These are phyloP conservation scores for Drosophila lutescens DNA, from an alignment of 2,888 invertebrate species.

Conservation along the genomic window DNA sequence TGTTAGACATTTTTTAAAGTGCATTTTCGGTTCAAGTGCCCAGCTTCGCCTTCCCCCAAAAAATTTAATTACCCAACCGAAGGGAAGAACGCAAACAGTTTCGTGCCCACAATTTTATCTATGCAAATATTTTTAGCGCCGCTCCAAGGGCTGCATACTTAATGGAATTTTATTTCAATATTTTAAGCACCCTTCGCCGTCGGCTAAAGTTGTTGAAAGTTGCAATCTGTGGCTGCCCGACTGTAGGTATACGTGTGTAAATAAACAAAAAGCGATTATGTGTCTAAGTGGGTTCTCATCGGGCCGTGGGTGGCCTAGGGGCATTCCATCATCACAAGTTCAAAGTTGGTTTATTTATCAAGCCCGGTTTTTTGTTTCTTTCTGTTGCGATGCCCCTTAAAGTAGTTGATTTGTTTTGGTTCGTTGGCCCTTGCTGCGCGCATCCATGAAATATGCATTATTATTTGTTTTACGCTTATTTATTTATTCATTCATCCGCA, in stretches of 20 bases:
- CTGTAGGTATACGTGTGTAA: constrained; percentile 11
- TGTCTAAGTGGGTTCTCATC: constrained; percentile 27
- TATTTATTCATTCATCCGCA: constrained; percentile 74
- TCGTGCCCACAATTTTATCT: constrained; percentile 60
- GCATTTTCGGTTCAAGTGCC: background rate
- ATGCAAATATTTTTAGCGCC: constrained; percentile 60
- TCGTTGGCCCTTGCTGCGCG: constrained; percentile 19
- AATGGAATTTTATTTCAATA: constrained; percentile 70
- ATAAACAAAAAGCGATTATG: constrained; percentile 24
- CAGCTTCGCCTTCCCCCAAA: background rate
- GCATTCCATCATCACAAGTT: constrained; percentile 18
- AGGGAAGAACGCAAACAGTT: constrained; percentile 52
- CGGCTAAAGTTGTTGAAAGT: constrained; percentile 49
- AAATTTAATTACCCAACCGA: constrained; percentile 54
- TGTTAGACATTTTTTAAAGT: background rate
- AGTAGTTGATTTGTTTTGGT: constrained; percentile 16
- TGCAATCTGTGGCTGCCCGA: constrained; percentile 26
- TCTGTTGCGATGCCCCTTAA: background rate
- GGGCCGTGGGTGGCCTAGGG: background rate
- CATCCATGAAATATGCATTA: constrained; percentile 60
- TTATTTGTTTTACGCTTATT: constrained; percentile 66
- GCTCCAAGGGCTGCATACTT: constrained; percentile 23
- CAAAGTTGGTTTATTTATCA: constrained; percentile 24
- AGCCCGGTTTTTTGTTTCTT: constrained; percentile 2
- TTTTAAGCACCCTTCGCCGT: constrained; percentile 59